These are phyloP conservation scores for Plebejus argus DNA, from an alignment of 2,888 invertebrate genomes.

Conservation along the genomic window DNA sequence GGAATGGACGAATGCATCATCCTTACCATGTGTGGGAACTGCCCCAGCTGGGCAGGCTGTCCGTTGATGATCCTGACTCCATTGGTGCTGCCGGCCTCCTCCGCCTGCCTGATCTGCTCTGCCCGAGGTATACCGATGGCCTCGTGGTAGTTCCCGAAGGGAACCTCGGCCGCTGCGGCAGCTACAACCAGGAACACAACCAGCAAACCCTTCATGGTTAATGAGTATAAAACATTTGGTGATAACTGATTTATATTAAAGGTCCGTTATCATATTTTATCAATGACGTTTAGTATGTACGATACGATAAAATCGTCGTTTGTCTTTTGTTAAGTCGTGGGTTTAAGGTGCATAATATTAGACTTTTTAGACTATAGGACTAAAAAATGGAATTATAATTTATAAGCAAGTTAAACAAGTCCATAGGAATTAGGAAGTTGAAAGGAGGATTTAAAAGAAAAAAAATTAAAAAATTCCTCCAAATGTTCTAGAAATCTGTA, in stretches of 20 bases:
- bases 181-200: not conserved
- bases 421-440: too few relatives aligned
- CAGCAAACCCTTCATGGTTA: not conserved
- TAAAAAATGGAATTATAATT: too few relatives aligned
- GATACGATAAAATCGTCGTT: too few relatives aligned
- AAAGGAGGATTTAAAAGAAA: too few relatives aligned
- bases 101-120: slow-evolving; percentile 19
- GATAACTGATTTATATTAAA: not conserved
- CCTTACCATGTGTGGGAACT: slow-evolving; percentile 4
- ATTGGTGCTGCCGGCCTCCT: not conserved
- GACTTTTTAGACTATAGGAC: too few relatives aligned
- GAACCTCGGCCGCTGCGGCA: not conserved
- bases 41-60: not conserved
- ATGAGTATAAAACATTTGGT: not conserved
- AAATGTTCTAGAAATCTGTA: too few relatives aligned
- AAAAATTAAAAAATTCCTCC: too few relatives aligned
- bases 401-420: too few relatives aligned
- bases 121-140: slow-evolving; percentile 12
- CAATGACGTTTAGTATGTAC: not conserved
- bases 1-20: too few relatives aligned
- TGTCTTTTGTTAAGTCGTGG: too few relatives aligned
- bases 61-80: slow-evolving; percentile 20
- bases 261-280: too few relatives aligned
- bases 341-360: too few relatives aligned
- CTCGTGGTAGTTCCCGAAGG: slow-evolving; percentile 18